Evolutionary conservation across 37 sponge, comb jelly and placozoan species (phyloP).

Genomic region (Oopsacas minuta): DNA sequence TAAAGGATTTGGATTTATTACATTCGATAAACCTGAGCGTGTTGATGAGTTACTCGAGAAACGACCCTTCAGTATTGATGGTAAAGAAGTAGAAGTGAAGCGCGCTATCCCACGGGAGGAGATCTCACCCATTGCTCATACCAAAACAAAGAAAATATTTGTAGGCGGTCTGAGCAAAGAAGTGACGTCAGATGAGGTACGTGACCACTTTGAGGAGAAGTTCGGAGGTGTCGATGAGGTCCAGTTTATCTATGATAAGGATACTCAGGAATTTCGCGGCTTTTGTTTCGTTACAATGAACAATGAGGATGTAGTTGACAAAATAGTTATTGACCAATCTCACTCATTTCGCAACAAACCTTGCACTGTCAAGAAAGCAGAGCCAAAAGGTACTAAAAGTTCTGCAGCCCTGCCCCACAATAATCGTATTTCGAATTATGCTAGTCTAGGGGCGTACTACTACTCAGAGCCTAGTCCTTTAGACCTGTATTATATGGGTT

Average conservation of each 20-base stretch:
- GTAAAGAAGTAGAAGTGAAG: constrained; percentile 12
- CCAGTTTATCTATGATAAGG: constrained; percentile 8
- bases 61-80: constrained; percentile 15
- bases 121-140: constrained; percentile 1
- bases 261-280: constrained; percentile 1
- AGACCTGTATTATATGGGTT: neutral
- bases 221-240: constrained; percentile 6
- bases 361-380: constrained; percentile 12
- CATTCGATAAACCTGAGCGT: neutral
- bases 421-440: neutral
- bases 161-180: constrained; percentile 1
- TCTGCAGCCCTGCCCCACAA: neutral
- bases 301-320: neutral
- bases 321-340: neutral
- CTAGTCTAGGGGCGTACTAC: neutral
- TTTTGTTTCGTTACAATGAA: constrained; percentile 9
- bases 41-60: neutral
- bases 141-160: constrained; percentile 10
- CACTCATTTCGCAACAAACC: neutral
- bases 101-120: neutral
- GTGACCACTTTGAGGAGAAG: neutral
- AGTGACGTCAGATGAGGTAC: neutral
- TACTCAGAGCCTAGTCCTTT: neutral
- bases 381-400: neutral
- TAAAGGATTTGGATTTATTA: constrained; percentile 19